Evolutionary conservation across 2,113 vertebrate species (phyloP).

Genomic region (Myiagra hebetior): DNA sequence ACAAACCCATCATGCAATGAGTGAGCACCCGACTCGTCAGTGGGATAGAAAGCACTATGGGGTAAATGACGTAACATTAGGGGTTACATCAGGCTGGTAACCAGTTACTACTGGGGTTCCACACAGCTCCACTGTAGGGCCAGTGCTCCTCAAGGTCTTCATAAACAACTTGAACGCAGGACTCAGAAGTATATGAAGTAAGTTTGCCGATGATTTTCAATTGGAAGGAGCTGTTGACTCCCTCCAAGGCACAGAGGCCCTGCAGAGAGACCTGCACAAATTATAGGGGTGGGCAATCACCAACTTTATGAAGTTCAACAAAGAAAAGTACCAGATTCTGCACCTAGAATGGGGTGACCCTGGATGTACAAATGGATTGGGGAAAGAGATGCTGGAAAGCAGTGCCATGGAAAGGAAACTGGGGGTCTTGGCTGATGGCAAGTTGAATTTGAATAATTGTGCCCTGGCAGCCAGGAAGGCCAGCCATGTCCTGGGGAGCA

Average conservation of each 20-base stretch:
- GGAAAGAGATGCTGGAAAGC: not conserved
- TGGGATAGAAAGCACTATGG: rapidly evolving
- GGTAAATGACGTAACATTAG: not conserved
- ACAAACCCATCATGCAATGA: rapidly evolving
- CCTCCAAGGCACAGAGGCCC: not conserved
- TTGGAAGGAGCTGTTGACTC: not conserved
- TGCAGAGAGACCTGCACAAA: not conserved
- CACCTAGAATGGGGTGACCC: not conserved
- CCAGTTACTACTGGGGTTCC: not conserved
- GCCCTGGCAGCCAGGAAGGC: not conserved
- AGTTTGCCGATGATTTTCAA: not conserved
- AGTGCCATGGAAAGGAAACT: not conserved
- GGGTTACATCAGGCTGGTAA: too few relatives aligned
- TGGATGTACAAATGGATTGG: not conserved
- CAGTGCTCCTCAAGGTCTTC: not conserved
- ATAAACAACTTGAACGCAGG: not conserved
- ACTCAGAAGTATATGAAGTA: not conserved
- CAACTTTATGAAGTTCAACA: not conserved
- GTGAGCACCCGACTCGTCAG: not conserved
- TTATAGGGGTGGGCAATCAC: not conserved
- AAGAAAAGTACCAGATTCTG: not conserved
- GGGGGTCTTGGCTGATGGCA: not conserved
- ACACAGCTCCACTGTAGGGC: not conserved
- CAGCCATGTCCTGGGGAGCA: rapidly evolving
- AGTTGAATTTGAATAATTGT: not conserved